phyloP scores from a whole-genome alignment of 2,113 vertebrate species.

The Bothrops jararaca region DNA sequence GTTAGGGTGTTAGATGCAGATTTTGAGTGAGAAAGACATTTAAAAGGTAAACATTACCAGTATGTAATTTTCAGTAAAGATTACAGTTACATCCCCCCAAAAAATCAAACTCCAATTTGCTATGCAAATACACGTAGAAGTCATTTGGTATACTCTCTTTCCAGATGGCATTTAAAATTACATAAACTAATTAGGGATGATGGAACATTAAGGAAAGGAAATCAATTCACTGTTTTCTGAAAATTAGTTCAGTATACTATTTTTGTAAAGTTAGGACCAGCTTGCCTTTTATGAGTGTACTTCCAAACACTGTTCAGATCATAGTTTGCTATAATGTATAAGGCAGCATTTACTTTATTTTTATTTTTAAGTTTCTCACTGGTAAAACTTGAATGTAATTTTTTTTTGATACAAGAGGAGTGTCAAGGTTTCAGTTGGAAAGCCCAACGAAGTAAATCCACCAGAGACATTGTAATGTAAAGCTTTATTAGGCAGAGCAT shows the following conservation, averaged over 20 bases:
- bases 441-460: no score
- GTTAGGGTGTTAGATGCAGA: not conserved
- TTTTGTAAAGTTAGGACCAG: not conserved
- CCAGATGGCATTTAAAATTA: constrained; percentile 27
- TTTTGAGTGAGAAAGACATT: not conserved
- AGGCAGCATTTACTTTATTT: not conserved
- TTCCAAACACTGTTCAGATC: not conserved
- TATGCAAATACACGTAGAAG: constrained; percentile 8
- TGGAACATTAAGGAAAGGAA: constrained; percentile 4
- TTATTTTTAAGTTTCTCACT: no score
- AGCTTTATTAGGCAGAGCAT: no score
- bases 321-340: not conserved
- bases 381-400: not conserved
- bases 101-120: constrained; percentile 4
- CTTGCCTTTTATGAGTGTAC: not conserved
- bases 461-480: no score
- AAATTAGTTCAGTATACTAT: constrained; percentile 5
- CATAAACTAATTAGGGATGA: constrained; percentile 14
- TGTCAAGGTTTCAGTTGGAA: no score
- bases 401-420: not conserved
- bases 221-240: constrained; percentile 5
- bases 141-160: not conserved
- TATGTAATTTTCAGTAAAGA: not conserved
- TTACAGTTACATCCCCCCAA: not conserved
- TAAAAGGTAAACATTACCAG: not conserved